Conservation (phyloP, 2,113 vertebrate genomes). For the Syngnathus floridae region DNA sequence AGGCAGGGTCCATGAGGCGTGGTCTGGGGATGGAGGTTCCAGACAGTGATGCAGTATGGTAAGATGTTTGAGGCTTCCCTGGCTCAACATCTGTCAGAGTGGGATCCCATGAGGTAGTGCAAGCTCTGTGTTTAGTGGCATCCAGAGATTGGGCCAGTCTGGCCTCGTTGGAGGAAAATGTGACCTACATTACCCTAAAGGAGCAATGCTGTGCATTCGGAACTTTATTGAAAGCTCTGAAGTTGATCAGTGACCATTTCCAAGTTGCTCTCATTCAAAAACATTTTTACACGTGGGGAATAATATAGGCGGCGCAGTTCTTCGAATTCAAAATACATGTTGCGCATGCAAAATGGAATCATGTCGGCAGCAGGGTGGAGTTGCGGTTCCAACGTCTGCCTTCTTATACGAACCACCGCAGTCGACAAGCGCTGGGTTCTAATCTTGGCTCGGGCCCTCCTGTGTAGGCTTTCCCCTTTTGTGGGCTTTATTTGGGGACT, state of each 20-base stretch:
- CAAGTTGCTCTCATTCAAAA: neutral
- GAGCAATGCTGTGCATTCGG: constrained; percentile 8
- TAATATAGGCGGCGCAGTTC: neutral
- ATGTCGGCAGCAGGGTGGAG: neutral
- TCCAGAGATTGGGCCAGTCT: constrained; percentile 49
- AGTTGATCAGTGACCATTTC: neutral
- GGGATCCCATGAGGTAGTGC: constrained; percentile 40
- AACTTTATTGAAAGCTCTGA: neutral
- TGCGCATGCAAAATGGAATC: neutral
- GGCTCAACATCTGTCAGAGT: constrained; percentile 62
- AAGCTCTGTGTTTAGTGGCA: constrained; percentile 57
- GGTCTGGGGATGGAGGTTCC: constrained; percentile 56
- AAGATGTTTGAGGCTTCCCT: constrained; percentile 65
- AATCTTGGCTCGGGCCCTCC: neutral
- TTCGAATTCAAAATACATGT: neutral
- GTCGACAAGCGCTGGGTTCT: neutral
- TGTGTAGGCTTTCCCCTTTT: neutral
- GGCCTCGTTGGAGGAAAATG: constrained; percentile 52
- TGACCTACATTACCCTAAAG: constrained; percentile 68
- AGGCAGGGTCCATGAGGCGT: constrained; percentile 51
- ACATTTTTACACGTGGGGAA: neutral
- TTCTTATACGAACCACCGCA: neutral
- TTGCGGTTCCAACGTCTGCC: neutral
- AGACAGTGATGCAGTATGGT: constrained; percentile 57
- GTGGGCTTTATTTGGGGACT: neutral